Evolutionary conservation across 2,888 invertebrate genomes (phyloP).

Genomic region (Phasia obesa): DNA sequence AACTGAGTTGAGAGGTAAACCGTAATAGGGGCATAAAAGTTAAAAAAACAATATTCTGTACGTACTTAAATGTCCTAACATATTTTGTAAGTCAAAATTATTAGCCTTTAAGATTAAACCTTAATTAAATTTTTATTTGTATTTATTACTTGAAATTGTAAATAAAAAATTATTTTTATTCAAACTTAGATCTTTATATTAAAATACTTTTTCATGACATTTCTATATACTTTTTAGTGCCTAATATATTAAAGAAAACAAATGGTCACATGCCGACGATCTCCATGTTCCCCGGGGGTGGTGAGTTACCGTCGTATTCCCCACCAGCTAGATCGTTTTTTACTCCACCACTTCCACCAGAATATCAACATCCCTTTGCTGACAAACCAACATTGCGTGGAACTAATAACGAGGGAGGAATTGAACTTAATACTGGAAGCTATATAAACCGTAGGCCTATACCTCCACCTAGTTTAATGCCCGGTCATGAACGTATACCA

Average conservation of each 20-base stretch:
- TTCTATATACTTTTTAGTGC: constrained; percentile 78
- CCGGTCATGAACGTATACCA: constrained; percentile 92
- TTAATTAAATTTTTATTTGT: no score
- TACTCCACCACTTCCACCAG: constrained; percentile 92
- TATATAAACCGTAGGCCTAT: constrained; percentile 89
- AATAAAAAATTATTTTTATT: no score
- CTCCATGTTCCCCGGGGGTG: constrained; percentile 84
- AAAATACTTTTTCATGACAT: no score
- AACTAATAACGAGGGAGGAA: constrained; percentile 84
- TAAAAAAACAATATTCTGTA: no score
- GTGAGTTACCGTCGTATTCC: constrained; percentile 90
- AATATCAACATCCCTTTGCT: constrained; percentile 93
- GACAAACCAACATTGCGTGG: constrained; percentile 93
- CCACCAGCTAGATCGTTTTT: constrained; percentile 91
- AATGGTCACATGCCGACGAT: constrained; percentile 85
- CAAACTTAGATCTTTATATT: no score
- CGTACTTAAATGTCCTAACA: no score
- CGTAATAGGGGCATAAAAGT: no score
- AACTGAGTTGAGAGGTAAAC: no score
- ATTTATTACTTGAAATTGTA: no score
- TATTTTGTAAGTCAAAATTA: no score
- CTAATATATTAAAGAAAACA: constrained; percentile 84
- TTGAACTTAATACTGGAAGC: constrained; percentile 74
- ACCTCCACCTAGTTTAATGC: constrained; percentile 92
- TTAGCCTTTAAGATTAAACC: no score